Evolutionary conservation across 2,888 invertebrate genomes (phyloP), one percentile per base, ranked within the genome.

Genomic region (Apotomis capreana): DNA sequence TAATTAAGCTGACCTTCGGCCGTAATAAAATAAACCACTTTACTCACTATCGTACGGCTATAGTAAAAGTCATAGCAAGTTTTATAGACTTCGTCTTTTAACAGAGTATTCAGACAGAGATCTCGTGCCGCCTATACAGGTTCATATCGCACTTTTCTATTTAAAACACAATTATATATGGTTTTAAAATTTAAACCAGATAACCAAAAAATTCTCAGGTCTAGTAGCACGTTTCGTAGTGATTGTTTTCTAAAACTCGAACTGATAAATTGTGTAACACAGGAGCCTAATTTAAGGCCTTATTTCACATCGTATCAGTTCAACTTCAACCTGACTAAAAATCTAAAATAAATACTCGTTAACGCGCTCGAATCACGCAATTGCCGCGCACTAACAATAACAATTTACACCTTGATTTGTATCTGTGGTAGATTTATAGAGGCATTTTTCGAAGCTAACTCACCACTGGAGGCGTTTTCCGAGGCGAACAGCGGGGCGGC

Each of bases 401-500:
- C 61, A 51, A 67, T 67, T 57, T 67, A 67, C 44, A 71, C 71
- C 57, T 63, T 68, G 68, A 71, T 71, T 57, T 49, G 60, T 73
- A 74, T 73, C 64, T 60, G 63, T 65, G 26, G 59, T 65, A 61
- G 62, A 63, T 58, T 61, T 51, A 62, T 62, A 12, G 58, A 74
- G 74, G 55, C 55, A 46, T 65, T 77, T 74, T 76, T 76, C 58
- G 13, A 37, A 15, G 65, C 62, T 5, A 26, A 80, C 92, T 87
- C 83, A 93, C 93, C 93, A 92, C 93, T 93, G 90, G 92, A 93
- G 90, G 93, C 93, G 93, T 93, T 93, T 88, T 93, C 93, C 80
- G 93, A 92, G 89, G 92, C 92, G 89, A 93, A 93, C 91, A 93
- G 92, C 90, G 93, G 93, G 91, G 92, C 89, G 89, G 93, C 93